Conservation (phyloP, 2,113 vertebrate genomes). For the Rhadina sibilatrix region DNA sequence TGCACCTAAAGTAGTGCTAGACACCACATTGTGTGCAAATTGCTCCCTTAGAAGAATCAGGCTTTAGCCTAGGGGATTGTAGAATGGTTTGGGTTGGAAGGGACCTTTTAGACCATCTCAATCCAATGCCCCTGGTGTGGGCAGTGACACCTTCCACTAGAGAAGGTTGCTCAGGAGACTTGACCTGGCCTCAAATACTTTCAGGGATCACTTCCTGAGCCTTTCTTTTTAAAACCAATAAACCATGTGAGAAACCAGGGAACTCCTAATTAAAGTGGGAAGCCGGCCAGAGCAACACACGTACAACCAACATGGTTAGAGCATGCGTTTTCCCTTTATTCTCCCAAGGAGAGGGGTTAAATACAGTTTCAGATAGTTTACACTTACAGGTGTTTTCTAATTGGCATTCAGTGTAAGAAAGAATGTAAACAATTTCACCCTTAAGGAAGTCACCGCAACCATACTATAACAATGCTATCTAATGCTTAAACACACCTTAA, state of each 20-base stretch:
- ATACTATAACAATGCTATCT: too few relatives aligned
- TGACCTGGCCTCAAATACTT: background rate
- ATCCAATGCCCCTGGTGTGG: background rate
- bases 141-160: background rate
- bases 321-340: too few relatives aligned
- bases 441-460: too few relatives aligned
- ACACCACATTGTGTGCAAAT: fast-evolving
- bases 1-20: background rate
- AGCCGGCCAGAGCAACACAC: too few relatives aligned
- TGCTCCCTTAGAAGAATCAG: background rate
- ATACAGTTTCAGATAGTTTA: too few relatives aligned
- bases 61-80: background rate
- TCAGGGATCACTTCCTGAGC: background rate
- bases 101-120: background rate
- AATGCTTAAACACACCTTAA: too few relatives aligned
- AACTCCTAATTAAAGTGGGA: too few relatives aligned
- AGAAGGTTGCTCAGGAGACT: background rate
- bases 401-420: too few relatives aligned
- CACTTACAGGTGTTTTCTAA: too few relatives aligned
- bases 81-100: background rate
- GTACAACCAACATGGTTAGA: too few relatives aligned
- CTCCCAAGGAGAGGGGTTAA: too few relatives aligned
- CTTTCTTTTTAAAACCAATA: background rate
- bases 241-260: background rate
- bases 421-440: too few relatives aligned